Conservation (phyloP, 2,888 invertebrate genomes). For the Seira ritae region DNA sequence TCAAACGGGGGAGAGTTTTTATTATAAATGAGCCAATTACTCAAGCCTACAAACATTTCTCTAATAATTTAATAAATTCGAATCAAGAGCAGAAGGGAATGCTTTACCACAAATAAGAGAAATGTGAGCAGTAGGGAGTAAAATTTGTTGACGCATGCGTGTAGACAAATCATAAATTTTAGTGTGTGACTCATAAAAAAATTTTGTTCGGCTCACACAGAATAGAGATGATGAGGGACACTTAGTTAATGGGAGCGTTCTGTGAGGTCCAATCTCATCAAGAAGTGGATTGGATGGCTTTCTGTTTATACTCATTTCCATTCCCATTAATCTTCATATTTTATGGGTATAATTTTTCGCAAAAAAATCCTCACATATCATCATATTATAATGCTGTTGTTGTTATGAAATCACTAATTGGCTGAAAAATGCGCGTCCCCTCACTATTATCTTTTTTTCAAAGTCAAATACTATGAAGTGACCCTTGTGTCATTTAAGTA, state of each 20-base stretch:
- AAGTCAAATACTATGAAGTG: too few relatives aligned
- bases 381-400: background rate
- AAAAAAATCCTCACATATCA: slow-evolving; percentile 45
- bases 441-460: slow-evolving; percentile 4
- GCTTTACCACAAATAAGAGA: too few relatives aligned
- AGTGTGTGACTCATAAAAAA: too few relatives aligned
- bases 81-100: slow-evolving; percentile 50
- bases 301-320: slow-evolving; percentile 36
- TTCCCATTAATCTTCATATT: slow-evolving; percentile 46
- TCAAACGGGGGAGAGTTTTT: background rate
- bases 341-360: slow-evolving; percentile 37
- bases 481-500: too few relatives aligned
- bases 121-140: too few relatives aligned
- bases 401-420: slow-evolving; percentile 52
- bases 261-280: slow-evolving; percentile 34
- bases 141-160: too few relatives aligned
- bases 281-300: slow-evolving; percentile 11
- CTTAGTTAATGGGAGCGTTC: background rate
- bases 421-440: slow-evolving; percentile 41
- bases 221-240: too few relatives aligned
- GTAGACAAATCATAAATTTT: too few relatives aligned
- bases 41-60: slow-evolving; percentile 33
- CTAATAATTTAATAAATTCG: too few relatives aligned
- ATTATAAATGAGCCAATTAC: slow-evolving; percentile 36
- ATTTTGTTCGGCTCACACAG: too few relatives aligned